These are phyloP conservation scores for Scortum barcoo DNA, from an alignment of 2,113 vertebrate species.

Conservation along the genomic window DNA sequence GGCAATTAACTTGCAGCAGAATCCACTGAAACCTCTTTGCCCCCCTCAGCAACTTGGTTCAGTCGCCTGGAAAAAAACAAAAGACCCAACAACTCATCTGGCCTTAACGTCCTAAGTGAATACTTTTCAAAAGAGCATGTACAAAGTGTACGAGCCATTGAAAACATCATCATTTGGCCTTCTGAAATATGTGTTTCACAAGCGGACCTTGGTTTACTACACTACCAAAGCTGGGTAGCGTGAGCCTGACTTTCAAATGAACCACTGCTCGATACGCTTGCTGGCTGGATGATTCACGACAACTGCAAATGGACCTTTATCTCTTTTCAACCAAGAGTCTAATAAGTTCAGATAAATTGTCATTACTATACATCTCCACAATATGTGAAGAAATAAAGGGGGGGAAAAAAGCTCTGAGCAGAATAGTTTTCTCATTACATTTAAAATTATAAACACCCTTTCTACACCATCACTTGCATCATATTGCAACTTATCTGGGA, in stretches of 20 bases:
- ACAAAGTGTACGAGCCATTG: not conserved
- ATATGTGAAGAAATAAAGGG: not conserved
- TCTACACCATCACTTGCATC: conserved; percentile 1
- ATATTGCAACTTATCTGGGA: not conserved
- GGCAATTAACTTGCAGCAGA: conserved; percentile 58
- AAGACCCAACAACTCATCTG: conserved; percentile 20
- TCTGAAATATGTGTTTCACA: conserved; percentile 5
- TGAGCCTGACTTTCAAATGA: not conserved
- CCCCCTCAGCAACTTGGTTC: not conserved
- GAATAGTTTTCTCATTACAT: not conserved
- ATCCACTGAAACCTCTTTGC: conserved; percentile 37
- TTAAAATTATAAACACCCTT: not conserved
- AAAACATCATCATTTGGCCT: not conserved
- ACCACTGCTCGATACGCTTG: not conserved
- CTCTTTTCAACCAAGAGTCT: not conserved
- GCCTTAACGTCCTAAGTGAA: not conserved
- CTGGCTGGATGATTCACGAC: not conserved
- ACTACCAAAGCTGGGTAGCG: not conserved
- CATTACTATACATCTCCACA: not conserved
- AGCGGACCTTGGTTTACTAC: not conserved
- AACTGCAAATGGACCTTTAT: not conserved
- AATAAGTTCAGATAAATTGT: not conserved
- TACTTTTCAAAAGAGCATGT: not conserved
- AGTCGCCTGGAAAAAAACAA: conserved; percentile 22
- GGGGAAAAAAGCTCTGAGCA: not conserved